Base-by-base conservation (phyloP, 2,797 vertebrate genomes). In the Hippoglossus hippoglossus region DNA sequence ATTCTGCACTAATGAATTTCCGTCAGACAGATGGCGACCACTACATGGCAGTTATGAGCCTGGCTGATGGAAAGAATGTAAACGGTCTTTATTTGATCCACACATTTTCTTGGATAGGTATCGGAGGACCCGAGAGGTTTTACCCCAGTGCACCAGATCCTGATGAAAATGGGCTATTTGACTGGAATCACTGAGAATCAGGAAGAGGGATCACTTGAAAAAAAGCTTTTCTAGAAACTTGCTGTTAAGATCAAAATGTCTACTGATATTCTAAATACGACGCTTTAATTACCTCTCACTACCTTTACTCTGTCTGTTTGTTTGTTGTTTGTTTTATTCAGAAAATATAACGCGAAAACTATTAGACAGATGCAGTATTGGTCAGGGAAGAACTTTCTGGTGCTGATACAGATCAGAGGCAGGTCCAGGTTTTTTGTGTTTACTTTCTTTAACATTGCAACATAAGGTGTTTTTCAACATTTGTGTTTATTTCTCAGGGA, bases 1-100 rank as follows among this genome's bases (percentile, higher is more conserved):
- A 94, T 92, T 86, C 92, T 77, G 77, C 69, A 65, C 75, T 80
- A 67, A 71, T 82, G 85, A 91, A 92, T 90, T 89, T 84, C 86
- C 93, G 92, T 91, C 89, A 93, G 78, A 85, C 67, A 77, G 81
- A 83, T 60, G 21, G 61, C 54, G 71, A 73, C 46, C 56, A 52
- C 53, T 63, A 63, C 75, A 73, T 53, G 69, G 76, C 80, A 87
- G 82, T 77, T 74, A 77, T 77, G 57, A 67, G 63, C 56, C 13
- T 9, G 46, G 68, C 44, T 67, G 74, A 83, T 61, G 62, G 75
- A 86, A 62, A 84, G 59, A 62, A 65, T 55, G 49, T 58, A 28
- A 75, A 65, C 67, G 55, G 36, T 39, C 36, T 21, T 34, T 50
- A 21, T 50, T n/a, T 89, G 90, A 92, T 86, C 87, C 76, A 83